These are phyloP conservation scores for Nasonovia ribisnigri DNA, from an alignment of 2,888 invertebrate genomes.

Conservation along the genomic window DNA sequence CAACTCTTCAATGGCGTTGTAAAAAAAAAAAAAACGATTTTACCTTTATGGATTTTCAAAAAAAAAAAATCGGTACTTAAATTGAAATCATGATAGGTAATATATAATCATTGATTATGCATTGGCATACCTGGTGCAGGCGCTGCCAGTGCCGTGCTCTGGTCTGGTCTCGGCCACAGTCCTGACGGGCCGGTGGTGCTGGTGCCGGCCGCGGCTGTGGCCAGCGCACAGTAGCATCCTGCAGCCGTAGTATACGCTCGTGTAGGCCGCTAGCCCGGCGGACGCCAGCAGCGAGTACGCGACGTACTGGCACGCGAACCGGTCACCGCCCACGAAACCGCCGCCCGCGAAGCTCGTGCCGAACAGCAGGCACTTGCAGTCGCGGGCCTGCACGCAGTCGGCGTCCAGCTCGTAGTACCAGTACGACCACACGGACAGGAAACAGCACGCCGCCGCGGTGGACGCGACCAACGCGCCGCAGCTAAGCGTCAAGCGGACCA, in stretches of 20 bases:
- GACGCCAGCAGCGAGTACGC: slow-evolving; percentile 66
- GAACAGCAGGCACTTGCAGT: slow-evolving; percentile 70
- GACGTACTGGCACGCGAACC: slow-evolving; percentile 70
- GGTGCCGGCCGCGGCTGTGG: background rate
- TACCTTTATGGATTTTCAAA: too few relatives aligned
- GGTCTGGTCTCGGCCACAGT: background rate
- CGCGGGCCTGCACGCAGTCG: slow-evolving; percentile 67
- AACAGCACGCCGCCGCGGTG: slow-evolving; percentile 68
- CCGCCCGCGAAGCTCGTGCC: slow-evolving; percentile 70
- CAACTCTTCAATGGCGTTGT: too few relatives aligned
- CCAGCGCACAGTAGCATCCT: background rate
- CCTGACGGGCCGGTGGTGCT: background rate
- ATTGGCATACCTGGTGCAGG: background rate
- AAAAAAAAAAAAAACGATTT: too few relatives aligned
- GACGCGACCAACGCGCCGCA: slow-evolving; percentile 67
- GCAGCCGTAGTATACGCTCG: background rate
- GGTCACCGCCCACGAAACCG: slow-evolving; percentile 71
- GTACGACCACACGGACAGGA: slow-evolving; percentile 70
- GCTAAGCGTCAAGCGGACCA: slow-evolving; percentile 45
- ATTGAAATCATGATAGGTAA: too few relatives aligned
- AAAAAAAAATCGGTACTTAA: too few relatives aligned
- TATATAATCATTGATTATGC: too few relatives aligned
- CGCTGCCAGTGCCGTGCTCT: background rate
- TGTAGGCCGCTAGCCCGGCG: background rate
- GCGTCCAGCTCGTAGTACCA: slow-evolving; percentile 70